These are phyloP conservation scores for Poeciliopsis retropinna DNA, from an alignment of 2,113 vertebrate species.

Conservation along the genomic window DNA sequence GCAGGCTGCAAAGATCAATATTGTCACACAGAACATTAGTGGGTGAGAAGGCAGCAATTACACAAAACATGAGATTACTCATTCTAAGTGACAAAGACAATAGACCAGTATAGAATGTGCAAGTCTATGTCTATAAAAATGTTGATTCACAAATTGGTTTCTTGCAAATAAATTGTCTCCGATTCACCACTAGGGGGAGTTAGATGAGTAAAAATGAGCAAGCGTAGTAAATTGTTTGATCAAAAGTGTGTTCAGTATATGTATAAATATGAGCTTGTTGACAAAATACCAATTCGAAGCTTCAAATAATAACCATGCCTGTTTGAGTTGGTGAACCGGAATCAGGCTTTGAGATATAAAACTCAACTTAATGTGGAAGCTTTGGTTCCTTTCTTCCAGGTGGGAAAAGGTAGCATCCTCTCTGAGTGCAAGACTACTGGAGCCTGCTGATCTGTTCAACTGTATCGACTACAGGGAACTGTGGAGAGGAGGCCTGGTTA, in stretches of 20 bases:
- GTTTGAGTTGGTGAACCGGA: background rate
- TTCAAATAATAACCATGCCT: background rate
- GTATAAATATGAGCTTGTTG: background rate
- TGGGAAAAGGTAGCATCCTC: slow-evolving; percentile 67
- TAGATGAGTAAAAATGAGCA: slow-evolving; percentile 27
- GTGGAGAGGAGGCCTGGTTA: slow-evolving; percentile 68
- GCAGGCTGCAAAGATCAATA: slow-evolving; percentile 69
- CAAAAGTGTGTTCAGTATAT: background rate
- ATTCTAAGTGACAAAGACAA: background rate
- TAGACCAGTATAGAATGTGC: background rate
- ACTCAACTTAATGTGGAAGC: background rate
- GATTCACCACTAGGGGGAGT: slow-evolving; percentile 57
- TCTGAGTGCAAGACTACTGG: slow-evolving; percentile 53
- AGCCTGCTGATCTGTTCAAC: slow-evolving; percentile 27
- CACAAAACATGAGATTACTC: background rate
- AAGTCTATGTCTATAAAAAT: background rate
- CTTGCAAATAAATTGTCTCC: background rate
- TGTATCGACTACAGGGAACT: slow-evolving; percentile 52
- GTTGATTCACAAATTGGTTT: background rate
- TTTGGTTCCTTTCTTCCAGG: slow-evolving; percentile 30
- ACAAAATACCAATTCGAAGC: background rate
- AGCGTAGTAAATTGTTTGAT: background rate
- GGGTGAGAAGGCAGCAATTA: slow-evolving; percentile 48
- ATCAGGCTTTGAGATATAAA: background rate
- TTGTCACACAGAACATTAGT: slow-evolving; percentile 52